These are phyloP conservation scores for Thinocorus orbignyianus DNA, from an alignment of 2,113 vertebrate genomes.

Conservation along the genomic window DNA sequence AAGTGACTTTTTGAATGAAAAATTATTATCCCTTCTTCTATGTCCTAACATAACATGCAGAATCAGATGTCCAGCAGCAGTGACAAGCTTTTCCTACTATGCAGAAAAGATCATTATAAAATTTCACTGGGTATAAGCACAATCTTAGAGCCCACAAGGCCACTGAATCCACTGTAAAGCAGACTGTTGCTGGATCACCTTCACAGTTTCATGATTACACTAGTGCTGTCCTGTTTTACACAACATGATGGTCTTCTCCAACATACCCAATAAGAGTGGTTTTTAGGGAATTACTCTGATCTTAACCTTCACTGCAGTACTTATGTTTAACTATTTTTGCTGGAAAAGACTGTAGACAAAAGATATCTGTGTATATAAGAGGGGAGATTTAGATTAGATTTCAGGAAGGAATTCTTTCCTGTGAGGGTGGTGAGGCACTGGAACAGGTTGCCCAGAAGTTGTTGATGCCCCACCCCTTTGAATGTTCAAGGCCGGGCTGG, in stretches of 20 bases:
- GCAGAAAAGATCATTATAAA: neutral
- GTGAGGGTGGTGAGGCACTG: no score
- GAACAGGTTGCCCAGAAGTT: no score
- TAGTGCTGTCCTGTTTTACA: neutral
- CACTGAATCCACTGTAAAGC: neutral
- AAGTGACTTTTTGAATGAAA: neutral
- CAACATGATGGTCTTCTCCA: neutral
- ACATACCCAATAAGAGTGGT: neutral
- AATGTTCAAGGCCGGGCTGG: no score
- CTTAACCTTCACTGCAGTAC: neutral
- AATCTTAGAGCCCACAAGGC: neutral
- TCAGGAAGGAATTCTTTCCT: no score
- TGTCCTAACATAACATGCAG: neutral
- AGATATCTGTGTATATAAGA: rapidly evolving
- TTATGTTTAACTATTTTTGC: neutral
- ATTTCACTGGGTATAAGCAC: neutral
- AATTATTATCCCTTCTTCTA: neutral
- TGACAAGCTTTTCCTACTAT: neutral
- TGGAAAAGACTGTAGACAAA: neutral
- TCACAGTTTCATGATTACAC: neutral
- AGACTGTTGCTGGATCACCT: neutral
- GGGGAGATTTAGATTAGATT: no score
- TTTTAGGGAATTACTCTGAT: neutral
- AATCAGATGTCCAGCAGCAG: neutral
- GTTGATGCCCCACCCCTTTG: no score